Percentiles rank a stretch among this genome's conserved stretches.
phyloP scores from a whole-genome alignment of 2,888 invertebrate genomes.

The Actias luna region DNA sequence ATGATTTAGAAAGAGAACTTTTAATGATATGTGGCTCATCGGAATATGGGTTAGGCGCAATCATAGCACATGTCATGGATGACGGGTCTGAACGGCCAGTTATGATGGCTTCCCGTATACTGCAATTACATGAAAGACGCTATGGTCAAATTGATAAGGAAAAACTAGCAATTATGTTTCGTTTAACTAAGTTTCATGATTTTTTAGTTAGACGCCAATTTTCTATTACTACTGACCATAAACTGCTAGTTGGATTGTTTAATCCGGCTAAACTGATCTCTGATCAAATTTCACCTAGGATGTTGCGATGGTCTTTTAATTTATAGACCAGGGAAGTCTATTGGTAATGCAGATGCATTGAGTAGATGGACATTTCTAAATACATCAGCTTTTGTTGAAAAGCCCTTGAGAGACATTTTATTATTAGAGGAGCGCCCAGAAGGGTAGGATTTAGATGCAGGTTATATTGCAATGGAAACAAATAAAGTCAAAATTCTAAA shows the following conservation, averaged over 20 bases:
- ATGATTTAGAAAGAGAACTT: no score
- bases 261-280: constrained; percentile 14
- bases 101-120: no score
- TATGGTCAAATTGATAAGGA: no score
- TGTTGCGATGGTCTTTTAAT: constrained; percentile 27
- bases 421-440: constrained; percentile 7
- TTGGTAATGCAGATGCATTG: constrained; percentile 29
- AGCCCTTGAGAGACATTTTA: not conserved
- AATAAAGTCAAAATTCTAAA: not conserved
- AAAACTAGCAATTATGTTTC: no score
- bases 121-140: no score
- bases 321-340: constrained; percentile 27
- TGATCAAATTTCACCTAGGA: constrained; percentile 26
- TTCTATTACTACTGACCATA: no score
- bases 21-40: no score
- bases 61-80: no score
- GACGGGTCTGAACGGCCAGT: no score
- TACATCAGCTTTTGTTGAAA: not conserved
- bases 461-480: no score
- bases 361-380: constrained; percentile 27
- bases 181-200: constrained; percentile 22
- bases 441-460: constrained; percentile 6
- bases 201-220: constrained; percentile 16
- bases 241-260: constrained; percentile 19
- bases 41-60: no score